Conservation (phyloP, 2,797 vertebrate genomes). For the Erethizon dorsatum region DNA sequence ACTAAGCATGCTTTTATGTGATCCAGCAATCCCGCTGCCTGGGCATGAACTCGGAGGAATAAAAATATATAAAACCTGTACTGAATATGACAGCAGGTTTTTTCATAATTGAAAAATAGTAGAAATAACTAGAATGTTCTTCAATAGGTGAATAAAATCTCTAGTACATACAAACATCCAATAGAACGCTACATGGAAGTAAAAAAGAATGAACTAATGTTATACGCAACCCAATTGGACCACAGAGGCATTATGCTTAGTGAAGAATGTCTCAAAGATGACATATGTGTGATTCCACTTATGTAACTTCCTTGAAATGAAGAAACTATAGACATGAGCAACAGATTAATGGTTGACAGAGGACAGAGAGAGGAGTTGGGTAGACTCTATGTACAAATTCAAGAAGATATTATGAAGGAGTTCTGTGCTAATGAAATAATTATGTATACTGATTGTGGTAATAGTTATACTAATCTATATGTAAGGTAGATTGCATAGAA, state of each 20-base stretch:
- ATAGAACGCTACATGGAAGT: background rate
- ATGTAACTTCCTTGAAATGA: slow-evolving; percentile 40
- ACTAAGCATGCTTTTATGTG: background rate
- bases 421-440: background rate
- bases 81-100: background rate
- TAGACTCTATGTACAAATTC: background rate
- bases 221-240: background rate
- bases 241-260: background rate
- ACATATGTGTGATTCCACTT: background rate
- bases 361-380: background rate
- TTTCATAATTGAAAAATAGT: slow-evolving; percentile 43
- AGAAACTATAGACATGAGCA: slow-evolving; percentile 33
- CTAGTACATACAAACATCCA: background rate
- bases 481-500: background rate
- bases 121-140: slow-evolving; percentile 20
- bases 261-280: slow-evolving; percentile 52
- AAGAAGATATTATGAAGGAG: background rate
- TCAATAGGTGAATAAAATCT: background rate
- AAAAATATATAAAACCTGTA: background rate
- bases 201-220: slow-evolving; percentile 38
- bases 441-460: background rate
- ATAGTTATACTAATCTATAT: slow-evolving; percentile 6
- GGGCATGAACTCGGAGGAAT: slow-evolving; percentile 50
- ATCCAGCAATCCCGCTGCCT: background rate
- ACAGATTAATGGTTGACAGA: slow-evolving; percentile 10